Evolutionary conservation across 2,888 invertebrate genomes (phyloP).

Genomic region (Oithona nana): DNA sequence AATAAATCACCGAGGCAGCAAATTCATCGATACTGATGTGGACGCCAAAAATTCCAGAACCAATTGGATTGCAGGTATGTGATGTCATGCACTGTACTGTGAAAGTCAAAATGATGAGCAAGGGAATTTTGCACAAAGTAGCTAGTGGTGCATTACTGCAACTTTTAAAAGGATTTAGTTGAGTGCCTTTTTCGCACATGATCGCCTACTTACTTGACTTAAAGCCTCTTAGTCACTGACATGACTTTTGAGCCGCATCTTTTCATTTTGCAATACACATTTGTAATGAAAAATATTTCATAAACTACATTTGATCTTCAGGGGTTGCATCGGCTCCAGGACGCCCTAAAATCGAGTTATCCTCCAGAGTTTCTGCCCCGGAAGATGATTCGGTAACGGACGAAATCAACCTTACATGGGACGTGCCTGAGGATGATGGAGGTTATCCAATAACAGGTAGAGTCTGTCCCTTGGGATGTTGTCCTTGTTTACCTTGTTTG

Average conservation of each 20-base stretch:
- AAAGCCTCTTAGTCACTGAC: too few species aligned
- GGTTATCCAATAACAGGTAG: slow-evolving; percentile 17
- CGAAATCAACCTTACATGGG: slow-evolving; percentile 17
- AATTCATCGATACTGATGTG: background rate
- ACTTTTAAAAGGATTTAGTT: too few species aligned
- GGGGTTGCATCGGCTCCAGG: slow-evolving; percentile 13
- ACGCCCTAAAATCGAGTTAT: slow-evolving; percentile 7
- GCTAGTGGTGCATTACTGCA: background rate
- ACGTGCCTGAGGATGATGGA: slow-evolving; percentile 16
- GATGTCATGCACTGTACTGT: too few species aligned
- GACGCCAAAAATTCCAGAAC: slow-evolving; percentile 8
- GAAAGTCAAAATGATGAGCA: background rate
- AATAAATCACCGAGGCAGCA: background rate
- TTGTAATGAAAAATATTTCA: background rate
- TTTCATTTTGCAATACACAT: too few species aligned
- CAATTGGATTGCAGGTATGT: slow-evolving; percentile 14
- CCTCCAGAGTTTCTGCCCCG: background rate
- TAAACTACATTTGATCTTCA: background rate
- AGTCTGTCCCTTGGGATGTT: too few species aligned
- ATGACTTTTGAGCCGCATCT: too few species aligned
- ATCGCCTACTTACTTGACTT: too few species aligned
- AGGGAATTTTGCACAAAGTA: background rate
- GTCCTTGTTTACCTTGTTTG: too few species aligned
- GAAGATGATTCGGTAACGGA: slow-evolving; percentile 15
- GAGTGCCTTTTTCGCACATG: too few species aligned